Conservation (phyloP, 2,797 vertebrate genomes). For the Sebastes flavidus region DNA sequence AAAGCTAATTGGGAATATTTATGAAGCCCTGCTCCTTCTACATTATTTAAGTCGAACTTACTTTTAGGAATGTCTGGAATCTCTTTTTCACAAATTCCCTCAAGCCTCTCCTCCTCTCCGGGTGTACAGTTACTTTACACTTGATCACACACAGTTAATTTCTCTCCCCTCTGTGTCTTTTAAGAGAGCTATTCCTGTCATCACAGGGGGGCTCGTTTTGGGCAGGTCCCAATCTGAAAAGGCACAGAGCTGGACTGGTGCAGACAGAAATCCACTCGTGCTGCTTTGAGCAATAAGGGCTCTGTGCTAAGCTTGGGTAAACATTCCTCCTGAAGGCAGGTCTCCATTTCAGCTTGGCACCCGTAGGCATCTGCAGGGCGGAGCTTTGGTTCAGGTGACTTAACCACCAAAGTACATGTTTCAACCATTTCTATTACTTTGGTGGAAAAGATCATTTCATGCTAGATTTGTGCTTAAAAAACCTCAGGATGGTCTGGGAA, state of each 20-base stretch:
- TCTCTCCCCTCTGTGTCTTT: conserved; percentile 50
- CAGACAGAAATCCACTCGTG: conserved; percentile 59
- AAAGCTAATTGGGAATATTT: neutral
- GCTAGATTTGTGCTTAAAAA: conserved; percentile 1
- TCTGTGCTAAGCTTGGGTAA: conserved; percentile 72
- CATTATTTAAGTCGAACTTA: conserved; percentile 12
- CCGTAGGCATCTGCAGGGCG: conserved; percentile 40
- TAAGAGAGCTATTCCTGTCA: conserved; percentile 66
- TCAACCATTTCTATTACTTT: conserved; percentile 25
- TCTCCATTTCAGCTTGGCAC: conserved; percentile 75
- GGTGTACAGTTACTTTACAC: conserved; percentile 47
- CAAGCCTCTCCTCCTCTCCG: neutral
- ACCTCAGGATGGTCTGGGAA: neutral
- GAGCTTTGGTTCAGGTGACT: conserved; percentile 59
- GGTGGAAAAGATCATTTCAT: conserved; percentile 25
- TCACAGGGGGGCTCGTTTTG: conserved; percentile 48
- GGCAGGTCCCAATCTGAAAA: conserved; percentile 59
- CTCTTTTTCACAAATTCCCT: conserved; percentile 45
- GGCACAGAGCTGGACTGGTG: conserved; percentile 36
- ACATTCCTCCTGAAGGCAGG: conserved; percentile 74
- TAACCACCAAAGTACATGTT: conserved; percentile 44
- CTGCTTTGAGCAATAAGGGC: conserved; percentile 61
- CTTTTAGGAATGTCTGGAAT: conserved; percentile 65
- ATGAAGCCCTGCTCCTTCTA: neutral
- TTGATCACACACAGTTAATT: conserved; percentile 63